phyloP scores from a whole-genome alignment of 2,113 vertebrate genomes.

The Erpornis zantholeuca region DNA sequence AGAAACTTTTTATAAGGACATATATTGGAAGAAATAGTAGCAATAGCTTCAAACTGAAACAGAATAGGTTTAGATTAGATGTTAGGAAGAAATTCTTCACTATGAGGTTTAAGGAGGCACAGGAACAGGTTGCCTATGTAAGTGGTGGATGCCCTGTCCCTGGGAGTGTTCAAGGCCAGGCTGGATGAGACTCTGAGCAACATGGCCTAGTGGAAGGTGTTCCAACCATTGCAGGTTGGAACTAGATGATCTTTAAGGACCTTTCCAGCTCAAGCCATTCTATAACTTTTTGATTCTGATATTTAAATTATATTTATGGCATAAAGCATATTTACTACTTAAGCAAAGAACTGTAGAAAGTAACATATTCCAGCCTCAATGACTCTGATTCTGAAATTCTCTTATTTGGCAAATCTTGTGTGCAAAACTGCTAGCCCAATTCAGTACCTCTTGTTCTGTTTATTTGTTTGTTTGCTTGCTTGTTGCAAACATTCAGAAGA shows the following conservation, averaged over 20 bases:
- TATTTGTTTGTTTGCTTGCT: slow-evolving; percentile 4
- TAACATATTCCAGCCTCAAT: background rate
- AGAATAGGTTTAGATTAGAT: background rate
- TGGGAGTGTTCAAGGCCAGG: background rate
- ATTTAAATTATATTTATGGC: background rate
- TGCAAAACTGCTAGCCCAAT: background rate
- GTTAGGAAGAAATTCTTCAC: background rate
- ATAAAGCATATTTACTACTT: background rate
- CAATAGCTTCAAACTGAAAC: background rate
- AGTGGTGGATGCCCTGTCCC: background rate
- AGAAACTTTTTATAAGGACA: too few relatives aligned
- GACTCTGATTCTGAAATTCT: background rate
- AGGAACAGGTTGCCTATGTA: background rate
- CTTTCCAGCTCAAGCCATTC: background rate
- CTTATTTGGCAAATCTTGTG: background rate
- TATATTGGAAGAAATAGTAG: background rate
- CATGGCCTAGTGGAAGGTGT: background rate
- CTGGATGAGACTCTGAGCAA: background rate
- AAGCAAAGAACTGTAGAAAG: background rate
- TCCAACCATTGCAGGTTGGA: background rate
- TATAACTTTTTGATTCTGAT: background rate
- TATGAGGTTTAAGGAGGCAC: background rate
- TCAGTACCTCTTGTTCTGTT: background rate
- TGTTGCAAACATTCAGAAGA: slow-evolving; percentile 18
- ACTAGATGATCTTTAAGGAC: too few relatives aligned